A percentile compares a stretch with the other conserved stretches of the same genome.
Evolutionary conservation across 1,140 invertebrate species (phyloP).

Genomic region (Eupeodes corollae): DNA sequence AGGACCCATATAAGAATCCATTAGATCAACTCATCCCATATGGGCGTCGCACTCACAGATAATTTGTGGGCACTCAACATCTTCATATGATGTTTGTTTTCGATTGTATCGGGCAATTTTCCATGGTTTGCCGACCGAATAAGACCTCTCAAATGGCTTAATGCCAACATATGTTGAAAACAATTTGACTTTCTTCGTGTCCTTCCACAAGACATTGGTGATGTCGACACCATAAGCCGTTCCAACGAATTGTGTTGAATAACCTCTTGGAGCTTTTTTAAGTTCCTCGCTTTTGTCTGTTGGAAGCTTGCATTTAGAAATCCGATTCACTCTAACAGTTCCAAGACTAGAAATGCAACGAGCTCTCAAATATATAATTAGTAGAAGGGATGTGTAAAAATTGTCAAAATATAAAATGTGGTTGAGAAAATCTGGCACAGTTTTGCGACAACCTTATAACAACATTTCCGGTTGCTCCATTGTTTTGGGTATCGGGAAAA

Average conservation of each 20-base stretch:
- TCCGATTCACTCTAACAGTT: too few relatives aligned
- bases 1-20: constrained; percentile 1
- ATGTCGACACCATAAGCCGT: not conserved
- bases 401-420: too few relatives aligned
- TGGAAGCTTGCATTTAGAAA: too few relatives aligned
- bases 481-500: too few relatives aligned
- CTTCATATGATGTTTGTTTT: not conserved
- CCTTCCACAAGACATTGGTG: not conserved
- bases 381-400: too few relatives aligned
- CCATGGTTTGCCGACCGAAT: not conserved
- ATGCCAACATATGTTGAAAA: not conserved
- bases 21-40: constrained; percentile 1
- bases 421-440: too few relatives aligned
- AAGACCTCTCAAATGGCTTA: too few relatives aligned
- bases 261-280: too few relatives aligned
- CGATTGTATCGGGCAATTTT: not conserved
- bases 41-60: not conserved
- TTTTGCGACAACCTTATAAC: too few relatives aligned
- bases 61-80: constrained; percentile 1
- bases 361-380: not conserved
- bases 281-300: too few relatives aligned
- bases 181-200: not conserved
- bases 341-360: too few relatives aligned
- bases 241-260: not conserved
- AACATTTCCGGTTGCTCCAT: too few relatives aligned